Evolutionary conservation across 2,888 invertebrate genomes (phyloP).

Genomic region (Stegophylla sp.): DNA sequence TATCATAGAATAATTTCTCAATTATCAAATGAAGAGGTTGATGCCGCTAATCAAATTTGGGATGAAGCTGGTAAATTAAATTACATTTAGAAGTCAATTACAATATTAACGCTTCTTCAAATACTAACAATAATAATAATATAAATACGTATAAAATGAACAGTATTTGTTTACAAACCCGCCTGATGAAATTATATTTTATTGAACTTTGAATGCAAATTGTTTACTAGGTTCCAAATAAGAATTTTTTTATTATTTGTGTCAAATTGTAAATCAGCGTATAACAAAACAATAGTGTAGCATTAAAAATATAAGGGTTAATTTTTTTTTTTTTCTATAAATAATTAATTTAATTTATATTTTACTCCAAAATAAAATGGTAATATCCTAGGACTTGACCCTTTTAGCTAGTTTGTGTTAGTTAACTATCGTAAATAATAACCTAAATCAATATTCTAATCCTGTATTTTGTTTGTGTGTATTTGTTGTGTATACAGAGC

Average conservation of each 20-base stretch:
- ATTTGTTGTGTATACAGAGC: constrained; percentile 56
- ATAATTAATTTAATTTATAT: constrained; percentile 1
- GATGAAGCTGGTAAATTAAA: constrained; percentile 64
- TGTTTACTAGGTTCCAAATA: not conserved
- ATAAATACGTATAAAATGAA: not conserved
- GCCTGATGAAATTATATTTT: too few species aligned
- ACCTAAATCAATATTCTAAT: constrained; percentile 48
- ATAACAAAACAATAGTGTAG: constrained; percentile 41
- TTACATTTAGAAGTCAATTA: constrained; percentile 10
- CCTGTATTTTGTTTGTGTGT: constrained; percentile 53
- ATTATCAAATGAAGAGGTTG: constrained; percentile 67
- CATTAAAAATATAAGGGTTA: not conserved
- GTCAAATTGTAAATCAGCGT: constrained; percentile 27
- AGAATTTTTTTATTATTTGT: not conserved
- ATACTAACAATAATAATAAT: constrained; percentile 46
- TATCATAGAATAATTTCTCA: constrained; percentile 67
- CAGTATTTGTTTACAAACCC: not conserved
- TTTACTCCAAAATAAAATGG: constrained; percentile 28
- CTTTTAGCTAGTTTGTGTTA: constrained; percentile 51
- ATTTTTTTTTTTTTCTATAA: not conserved
- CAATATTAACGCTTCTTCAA: constrained; percentile 38
- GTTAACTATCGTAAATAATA: constrained; percentile 46
- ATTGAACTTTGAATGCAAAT: not conserved
- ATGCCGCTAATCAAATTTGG: constrained; percentile 68
- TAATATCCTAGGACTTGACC: constrained; percentile 30